A percentile compares a stretch with the other conserved stretches of the same genome.
Evolutionary conservation across 2,888 invertebrate species (phyloP).

Genomic region (Stramonita haemastoma): DNA sequence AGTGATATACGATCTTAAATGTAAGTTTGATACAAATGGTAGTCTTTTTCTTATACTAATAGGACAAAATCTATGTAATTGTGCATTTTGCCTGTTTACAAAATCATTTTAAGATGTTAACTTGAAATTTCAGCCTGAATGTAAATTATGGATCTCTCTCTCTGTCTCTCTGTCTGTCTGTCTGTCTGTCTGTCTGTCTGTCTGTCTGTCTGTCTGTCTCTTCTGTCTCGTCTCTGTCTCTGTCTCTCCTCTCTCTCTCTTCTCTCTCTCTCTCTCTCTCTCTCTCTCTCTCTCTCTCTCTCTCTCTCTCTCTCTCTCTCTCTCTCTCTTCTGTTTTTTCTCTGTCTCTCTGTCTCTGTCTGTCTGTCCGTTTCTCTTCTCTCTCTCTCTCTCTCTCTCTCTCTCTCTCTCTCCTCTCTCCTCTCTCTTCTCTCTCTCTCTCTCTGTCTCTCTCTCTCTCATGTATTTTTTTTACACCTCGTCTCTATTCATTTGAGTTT

Average conservation of each 20-base stretch:
- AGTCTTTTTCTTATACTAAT: no score
- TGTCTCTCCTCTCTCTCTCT: not conserved
- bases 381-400: not conserved
- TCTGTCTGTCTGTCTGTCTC: not conserved
- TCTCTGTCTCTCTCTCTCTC: no score
- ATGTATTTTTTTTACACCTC: no score
- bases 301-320: constrained; percentile 10
- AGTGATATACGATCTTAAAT: no score
- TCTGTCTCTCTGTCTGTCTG: not conserved
- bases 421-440: no score
- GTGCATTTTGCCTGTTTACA: no score
- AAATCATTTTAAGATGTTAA: no score
- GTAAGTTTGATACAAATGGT: no score
- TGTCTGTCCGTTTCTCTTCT: not conserved
- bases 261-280: constrained; percentile 21
- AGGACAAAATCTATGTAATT: no score
- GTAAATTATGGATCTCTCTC: not conserved
- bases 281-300: not conserved
- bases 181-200: not conserved
- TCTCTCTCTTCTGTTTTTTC: not conserved
- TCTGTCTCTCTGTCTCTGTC: not conserved
- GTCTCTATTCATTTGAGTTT: no score
- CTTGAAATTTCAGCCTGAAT: no score
- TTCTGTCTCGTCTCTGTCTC: not conserved
- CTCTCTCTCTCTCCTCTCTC: not conserved